phyloP scores from a whole-genome alignment of 2,113 vertebrate species.

The Proteles cristata region DNA sequence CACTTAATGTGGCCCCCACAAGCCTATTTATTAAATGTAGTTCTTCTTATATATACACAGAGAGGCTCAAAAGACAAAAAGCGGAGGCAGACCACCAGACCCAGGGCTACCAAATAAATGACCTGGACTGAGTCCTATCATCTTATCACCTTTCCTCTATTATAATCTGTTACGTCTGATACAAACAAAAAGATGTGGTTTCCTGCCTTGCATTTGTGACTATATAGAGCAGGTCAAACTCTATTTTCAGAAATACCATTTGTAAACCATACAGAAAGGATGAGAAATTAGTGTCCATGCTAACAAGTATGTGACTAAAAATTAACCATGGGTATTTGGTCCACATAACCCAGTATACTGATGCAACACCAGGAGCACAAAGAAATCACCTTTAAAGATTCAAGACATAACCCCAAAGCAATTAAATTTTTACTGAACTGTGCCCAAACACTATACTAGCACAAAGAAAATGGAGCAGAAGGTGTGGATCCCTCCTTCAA shows the following conservation, averaged over 20 bases:
- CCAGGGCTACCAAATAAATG: background rate
- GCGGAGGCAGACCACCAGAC: background rate
- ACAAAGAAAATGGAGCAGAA: slow-evolving; percentile 10
- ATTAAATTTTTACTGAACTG: background rate
- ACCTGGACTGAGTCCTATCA: background rate
- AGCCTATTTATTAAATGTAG: slow-evolving; percentile 1
- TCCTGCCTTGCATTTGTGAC: background rate
- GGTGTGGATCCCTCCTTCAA: background rate
- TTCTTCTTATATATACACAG: background rate
- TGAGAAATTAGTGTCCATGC: background rate
- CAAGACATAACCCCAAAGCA: background rate
- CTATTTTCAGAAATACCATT: slow-evolving; percentile 18
- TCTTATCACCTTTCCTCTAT: background rate
- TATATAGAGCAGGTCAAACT: background rate
- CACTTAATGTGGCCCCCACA: background rate
- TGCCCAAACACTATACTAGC: background rate
- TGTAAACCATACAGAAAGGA: slow-evolving; percentile 9
- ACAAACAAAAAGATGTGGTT: background rate
- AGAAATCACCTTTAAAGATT: background rate
- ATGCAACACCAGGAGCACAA: background rate
- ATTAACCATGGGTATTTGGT: background rate
- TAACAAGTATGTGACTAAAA: slow-evolving; percentile 43
- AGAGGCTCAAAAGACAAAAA: background rate
- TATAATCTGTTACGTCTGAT: background rate
- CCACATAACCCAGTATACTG: background rate